These are phyloP conservation scores for Neofelis nebulosa DNA, from an alignment of 2,113 vertebrate genomes.

Conservation along the genomic window DNA sequence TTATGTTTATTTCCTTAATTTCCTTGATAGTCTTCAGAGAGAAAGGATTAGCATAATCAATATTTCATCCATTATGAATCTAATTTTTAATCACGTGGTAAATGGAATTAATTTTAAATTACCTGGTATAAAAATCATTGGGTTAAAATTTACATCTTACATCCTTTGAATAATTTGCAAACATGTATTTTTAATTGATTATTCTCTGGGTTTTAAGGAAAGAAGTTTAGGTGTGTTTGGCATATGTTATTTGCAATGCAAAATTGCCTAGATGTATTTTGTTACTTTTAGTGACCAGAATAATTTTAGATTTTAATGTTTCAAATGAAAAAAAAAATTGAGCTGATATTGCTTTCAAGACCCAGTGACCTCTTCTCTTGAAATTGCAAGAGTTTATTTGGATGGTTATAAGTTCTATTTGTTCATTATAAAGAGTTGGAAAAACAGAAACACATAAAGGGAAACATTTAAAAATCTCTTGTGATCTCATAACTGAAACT, in stretches of 20 bases:
- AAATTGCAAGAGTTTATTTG: background rate
- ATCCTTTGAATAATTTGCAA: background rate
- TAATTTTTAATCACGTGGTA: slow-evolving; percentile 5
- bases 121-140: background rate
- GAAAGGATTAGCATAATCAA: slow-evolving; percentile 16
- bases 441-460: background rate
- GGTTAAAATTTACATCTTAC: slow-evolving; percentile 27
- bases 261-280: slow-evolving; percentile 6
- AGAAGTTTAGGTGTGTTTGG: background rate
- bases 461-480: background rate
- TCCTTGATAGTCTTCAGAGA: background rate
- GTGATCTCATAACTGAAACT: background rate
- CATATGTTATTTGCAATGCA: background rate
- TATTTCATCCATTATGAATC: slow-evolving; percentile 34
- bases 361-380: background rate
- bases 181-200: background rate
- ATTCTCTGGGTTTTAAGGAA: slow-evolving; percentile 29
- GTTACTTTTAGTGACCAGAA: background rate
- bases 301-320: slow-evolving; percentile 42
- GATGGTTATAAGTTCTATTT: background rate
- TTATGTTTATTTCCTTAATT: slow-evolving; percentile 48
- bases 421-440: background rate
- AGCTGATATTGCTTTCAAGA: background rate
- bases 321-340: background rate
- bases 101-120: slow-evolving; percentile 28